Base-by-base conservation (phyloP, 2,888 invertebrate genomes). In the Campoletis raptor region DNA sequence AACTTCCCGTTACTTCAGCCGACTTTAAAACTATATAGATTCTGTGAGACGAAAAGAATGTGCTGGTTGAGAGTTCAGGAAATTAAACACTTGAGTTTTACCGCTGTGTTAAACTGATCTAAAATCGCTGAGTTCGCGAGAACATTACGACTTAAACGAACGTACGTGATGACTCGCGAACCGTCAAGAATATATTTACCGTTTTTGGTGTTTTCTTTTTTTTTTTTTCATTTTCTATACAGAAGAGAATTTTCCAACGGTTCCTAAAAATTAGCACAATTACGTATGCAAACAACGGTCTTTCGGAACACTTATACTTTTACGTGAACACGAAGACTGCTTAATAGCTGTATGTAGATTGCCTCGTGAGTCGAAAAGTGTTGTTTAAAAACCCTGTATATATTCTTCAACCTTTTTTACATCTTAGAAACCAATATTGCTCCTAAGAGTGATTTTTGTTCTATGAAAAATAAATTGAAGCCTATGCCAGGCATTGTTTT, bases 11-110 rank as follows among this genome's bases (percentile, higher is more conserved):
- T 54, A 40, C 69, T 48, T 24, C 42, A 37, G 54, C 54, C 42
- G 40, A 30, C 18, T 79, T 78, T 66, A 37, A 5, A 66, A 3
- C 15, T 24, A 10, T 72, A 30, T 8, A 37, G 7, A 45, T 9
- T 18, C 48, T 66, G 21, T 40, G 12, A 10, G 18, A 36, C 42
- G n/a, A n/a, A 57, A 10, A 8, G n/a, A 54, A 61, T 12, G 18
- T 21, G 24, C 1, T 10, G 8, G 45, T 12, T 40, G 12, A 40
- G 66, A 72, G 66, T 45, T 57, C 57, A 79, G 80, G 84, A 85
- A 81, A 85, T 85, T 61, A 77, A 85, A 85, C 76, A 64, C 37
- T 85, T 70, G 52, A 69, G 42, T 85, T 85, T 85, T 85, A 85
- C 70, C 61, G 74, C 70, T 76, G 70, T 45, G 69, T 52, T 84